Conservation (phyloP, 2,113 vertebrate genomes). For the Lagopus muta region DNA sequence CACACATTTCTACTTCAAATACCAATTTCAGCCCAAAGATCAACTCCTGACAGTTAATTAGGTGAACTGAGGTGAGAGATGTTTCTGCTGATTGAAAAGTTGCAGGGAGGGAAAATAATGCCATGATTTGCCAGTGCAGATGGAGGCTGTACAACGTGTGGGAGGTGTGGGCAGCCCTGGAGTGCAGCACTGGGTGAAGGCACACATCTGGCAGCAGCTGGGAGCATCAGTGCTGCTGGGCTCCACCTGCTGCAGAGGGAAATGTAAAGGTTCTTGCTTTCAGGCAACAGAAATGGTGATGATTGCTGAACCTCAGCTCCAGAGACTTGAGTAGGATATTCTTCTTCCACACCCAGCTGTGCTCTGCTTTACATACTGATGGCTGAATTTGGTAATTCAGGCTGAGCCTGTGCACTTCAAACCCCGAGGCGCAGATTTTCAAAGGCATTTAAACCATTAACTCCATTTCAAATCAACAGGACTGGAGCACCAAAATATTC, state of each 20-base stretch:
- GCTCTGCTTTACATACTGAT: neutral
- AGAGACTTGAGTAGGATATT: neutral
- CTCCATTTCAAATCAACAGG: neutral
- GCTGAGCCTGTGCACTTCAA: neutral
- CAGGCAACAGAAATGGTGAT: neutral
- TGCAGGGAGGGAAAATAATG: neutral
- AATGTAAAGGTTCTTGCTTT: neutral
- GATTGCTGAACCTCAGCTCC: neutral
- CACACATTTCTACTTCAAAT: slow-evolving; percentile 2
- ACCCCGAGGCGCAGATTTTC: neutral
- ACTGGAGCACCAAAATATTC: neutral
- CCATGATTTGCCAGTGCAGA: neutral
- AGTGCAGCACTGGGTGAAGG: accelerated
- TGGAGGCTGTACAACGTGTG: neutral
- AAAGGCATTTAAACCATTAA: neutral
- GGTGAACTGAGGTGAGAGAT: neutral
- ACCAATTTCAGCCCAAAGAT: slow-evolving; percentile 31
- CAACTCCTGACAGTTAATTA: slow-evolving; percentile 33
- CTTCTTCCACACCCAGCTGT: neutral
- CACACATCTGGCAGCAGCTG: neutral
- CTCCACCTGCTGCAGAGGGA: neutral
- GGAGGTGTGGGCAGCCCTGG: neutral
- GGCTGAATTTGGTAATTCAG: neutral
- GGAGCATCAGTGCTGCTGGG: neutral
- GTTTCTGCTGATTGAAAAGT: neutral